Conservation (phyloP, 2,113 vertebrate genomes). For the Cebus imitator region DNA sequence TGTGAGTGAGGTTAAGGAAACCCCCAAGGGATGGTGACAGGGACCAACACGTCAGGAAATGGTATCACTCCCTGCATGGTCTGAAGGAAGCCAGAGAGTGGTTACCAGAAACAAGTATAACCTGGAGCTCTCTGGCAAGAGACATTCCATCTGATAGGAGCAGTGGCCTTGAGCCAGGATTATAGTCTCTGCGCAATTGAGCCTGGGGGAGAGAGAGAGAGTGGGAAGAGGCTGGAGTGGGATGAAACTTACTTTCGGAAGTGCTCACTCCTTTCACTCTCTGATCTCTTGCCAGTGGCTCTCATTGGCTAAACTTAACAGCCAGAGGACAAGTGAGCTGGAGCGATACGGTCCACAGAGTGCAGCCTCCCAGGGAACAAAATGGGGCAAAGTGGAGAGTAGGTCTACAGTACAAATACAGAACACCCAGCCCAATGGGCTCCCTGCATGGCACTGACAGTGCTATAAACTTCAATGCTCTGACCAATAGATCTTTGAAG, state of each 20-base stretch:
- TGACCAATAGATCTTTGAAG: not conserved
- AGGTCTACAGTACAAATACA: not conserved
- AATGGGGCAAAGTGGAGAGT: not conserved
- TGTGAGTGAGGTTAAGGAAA: not conserved
- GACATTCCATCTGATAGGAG: not conserved
- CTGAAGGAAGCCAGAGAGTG: not conserved
- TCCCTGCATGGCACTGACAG: not conserved
- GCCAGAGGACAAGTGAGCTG: not conserved
- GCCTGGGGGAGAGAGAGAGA: not conserved
- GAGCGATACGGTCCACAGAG: not conserved
- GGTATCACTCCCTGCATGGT: not conserved
- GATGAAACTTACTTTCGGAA: conserved; percentile 16
- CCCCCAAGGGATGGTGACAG: not conserved
- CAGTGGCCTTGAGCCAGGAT: not conserved
- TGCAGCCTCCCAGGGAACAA: not conserved
- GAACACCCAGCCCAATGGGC: too few species aligned
- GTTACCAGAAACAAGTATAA: not conserved
- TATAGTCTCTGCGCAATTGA: not conserved
- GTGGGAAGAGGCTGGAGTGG: not conserved
- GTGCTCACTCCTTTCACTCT: not conserved
- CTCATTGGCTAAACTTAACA: conserved; percentile 1
- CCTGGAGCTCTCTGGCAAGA: not conserved
- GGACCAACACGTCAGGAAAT: not conserved
- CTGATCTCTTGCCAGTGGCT: not conserved
- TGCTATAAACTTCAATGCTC: not conserved